phyloP scores from a whole-genome alignment of 1,140 invertebrate species.

The Tribolium madens region DNA sequence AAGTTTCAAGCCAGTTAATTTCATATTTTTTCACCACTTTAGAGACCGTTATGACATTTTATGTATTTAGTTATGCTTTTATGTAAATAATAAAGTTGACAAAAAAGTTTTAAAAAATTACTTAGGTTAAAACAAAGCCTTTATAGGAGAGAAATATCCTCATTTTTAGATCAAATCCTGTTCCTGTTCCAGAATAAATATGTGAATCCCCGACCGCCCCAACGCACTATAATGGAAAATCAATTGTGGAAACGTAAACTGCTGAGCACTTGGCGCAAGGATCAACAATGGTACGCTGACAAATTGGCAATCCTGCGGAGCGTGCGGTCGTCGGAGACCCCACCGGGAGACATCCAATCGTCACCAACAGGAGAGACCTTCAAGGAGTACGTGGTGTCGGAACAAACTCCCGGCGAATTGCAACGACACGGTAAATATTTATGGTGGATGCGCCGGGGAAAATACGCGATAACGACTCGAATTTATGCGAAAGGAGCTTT shows the following conservation, averaged over 20 bases:
- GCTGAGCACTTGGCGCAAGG: conserved; percentile 43
- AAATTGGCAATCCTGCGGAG: conserved; percentile 39
- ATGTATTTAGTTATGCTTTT: no score
- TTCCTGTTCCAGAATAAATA: conserved; percentile 36
- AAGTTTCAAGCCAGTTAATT: no score
- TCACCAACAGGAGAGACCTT: conserved; percentile 39
- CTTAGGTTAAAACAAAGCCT: no score
- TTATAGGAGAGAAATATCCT: neutral
- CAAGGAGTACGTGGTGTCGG: conserved; percentile 41
- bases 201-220: conserved; percentile 20
- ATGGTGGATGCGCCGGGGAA: neutral
- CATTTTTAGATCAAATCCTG: neutral
- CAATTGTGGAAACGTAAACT: conserved; percentile 48
- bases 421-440: conserved; percentile 39
- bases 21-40: no score
- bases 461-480: neutral
- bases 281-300: conserved; percentile 2
- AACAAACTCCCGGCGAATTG: conserved; percentile 37
- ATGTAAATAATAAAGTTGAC: no score
- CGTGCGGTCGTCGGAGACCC: conserved; percentile 33
- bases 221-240: conserved; percentile 47
- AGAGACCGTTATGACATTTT: no score
- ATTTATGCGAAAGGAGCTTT: neutral
- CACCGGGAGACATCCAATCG: neutral
- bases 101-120: no score